Evolutionary conservation across 2,888 invertebrate genomes (phyloP), one percentile per base, ranked within the genome.

Genomic region (Unio delphinus): DNA sequence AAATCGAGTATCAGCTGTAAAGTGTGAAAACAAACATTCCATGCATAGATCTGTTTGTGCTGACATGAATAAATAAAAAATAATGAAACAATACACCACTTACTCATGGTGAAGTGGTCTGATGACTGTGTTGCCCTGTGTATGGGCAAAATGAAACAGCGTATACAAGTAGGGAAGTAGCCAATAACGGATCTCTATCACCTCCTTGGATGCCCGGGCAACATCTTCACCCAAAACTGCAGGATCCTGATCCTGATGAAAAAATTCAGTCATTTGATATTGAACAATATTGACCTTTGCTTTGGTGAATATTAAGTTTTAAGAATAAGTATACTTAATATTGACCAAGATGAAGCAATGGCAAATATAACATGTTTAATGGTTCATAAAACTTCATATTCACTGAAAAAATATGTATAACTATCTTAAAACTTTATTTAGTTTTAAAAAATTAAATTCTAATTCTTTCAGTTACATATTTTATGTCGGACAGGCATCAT

Each of bases 51-150:
- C 45, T 59, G 18, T 15, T 20, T 20, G n/a, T 28, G 1, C 61
- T 45, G 30, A 18, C 18, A 55, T 57, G 11, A 34, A 55, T 28
- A 54, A 58, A 45, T 15, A 45, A 18, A 59, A 18, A 18, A 34
- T 18, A 55, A 26, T 26, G 11, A 28, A 60, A 28, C 20, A 61
- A 17, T 45, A 11, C 45, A 45, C 28, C 20, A 71, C 80, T 79
- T 81, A 95, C 95, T 95, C 95, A 85, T 95, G 94, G 90, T 95
- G 95, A 75, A 96, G 89, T 0, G 96, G 95, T 60, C 95, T 91
- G 0, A 94, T 93, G 0, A 96, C 95, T 0, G 95, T 95, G 56
- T 93, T 93, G 0, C 95, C 96, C 71, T 89, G 89, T 0, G 91
- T 89, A 86, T 95, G 94, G 17, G 87, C 87, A 64, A 84, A 61